Conservation (phyloP, 2,113 vertebrate species). For the Cardinalis cardinalis region DNA sequence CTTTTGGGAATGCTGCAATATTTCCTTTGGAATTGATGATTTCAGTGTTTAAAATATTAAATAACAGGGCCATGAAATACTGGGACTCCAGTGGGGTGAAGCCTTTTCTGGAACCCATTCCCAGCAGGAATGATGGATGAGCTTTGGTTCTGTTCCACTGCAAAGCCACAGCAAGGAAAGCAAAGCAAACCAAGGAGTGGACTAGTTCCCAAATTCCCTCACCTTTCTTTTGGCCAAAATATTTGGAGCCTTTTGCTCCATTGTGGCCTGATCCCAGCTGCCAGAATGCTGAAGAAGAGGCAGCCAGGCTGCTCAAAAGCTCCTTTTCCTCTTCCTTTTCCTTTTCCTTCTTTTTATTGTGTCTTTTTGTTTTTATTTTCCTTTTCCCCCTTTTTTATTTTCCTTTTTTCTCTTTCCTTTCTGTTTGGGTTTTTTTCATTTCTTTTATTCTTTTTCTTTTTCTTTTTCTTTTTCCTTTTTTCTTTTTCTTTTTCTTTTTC, state of each 20-base stretch:
- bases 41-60: not conserved
- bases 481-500: not conserved
- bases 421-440: too few species aligned
- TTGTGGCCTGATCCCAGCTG: accelerated
- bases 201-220: not conserved
- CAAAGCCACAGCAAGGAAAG: not conserved
- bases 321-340: not conserved
- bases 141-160: not conserved
- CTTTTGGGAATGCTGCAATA: not conserved
- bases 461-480: not conserved
- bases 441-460: not conserved
- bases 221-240: not conserved
- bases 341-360: not conserved
- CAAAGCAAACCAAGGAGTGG: not conserved
- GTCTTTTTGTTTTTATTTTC: too few species aligned
- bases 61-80: not conserved
- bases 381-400: not conserved
- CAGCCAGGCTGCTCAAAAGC: not conserved
- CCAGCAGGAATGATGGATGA: not conserved
- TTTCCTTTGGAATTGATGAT: not conserved
- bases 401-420: accelerated
- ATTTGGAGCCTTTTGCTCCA: not conserved
- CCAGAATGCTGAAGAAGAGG: not conserved
- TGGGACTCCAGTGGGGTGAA: not conserved
- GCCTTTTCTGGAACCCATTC: not conserved